Evolutionary conservation across 1,140 invertebrate genomes (phyloP).

Genomic region (Orchesella cincta): DNA sequence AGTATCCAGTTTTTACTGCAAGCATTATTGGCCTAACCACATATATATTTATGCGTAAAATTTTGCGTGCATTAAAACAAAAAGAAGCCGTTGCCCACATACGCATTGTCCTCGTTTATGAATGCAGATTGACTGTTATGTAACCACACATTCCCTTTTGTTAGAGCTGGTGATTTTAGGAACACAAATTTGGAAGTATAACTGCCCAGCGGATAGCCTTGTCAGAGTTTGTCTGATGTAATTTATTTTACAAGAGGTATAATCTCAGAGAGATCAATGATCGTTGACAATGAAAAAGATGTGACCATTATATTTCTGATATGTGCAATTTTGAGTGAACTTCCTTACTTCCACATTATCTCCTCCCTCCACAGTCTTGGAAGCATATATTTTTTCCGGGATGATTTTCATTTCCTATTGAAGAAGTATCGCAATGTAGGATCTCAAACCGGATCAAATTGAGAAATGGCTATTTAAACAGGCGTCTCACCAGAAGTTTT

Average conservation of each 20-base stretch:
- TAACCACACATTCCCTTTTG: too few relatives aligned
- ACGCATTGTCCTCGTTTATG: neutral
- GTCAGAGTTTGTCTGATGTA: too few relatives aligned
- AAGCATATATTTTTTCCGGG: neutral
- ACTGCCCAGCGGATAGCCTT: too few relatives aligned
- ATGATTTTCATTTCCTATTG: neutral
- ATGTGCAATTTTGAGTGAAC: constrained; percentile 25
- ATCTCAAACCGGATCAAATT: constrained; percentile 21
- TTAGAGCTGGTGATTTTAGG: too few relatives aligned
- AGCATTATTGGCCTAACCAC: too few relatives aligned
- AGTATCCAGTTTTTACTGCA: too few relatives aligned
- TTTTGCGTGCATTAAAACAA: constrained; percentile 21
- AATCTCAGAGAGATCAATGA: constrained; percentile 1
- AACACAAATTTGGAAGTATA: too few relatives aligned
- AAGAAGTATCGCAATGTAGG: neutral
- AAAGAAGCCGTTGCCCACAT: neutral
- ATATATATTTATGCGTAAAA: constrained; percentile 19
- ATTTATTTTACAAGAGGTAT: too few relatives aligned
- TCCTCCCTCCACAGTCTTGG: too few relatives aligned
- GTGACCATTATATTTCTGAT: neutral
- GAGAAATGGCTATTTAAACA: constrained; percentile 10
- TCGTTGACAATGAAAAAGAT: neutral
- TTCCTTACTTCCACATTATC: too few relatives aligned
- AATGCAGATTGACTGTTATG: neutral
- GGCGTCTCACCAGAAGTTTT: neutral